These are phyloP conservation scores for Ariolimax columbianus DNA, from an alignment of 2,888 invertebrate species.

Conservation along the genomic window DNA sequence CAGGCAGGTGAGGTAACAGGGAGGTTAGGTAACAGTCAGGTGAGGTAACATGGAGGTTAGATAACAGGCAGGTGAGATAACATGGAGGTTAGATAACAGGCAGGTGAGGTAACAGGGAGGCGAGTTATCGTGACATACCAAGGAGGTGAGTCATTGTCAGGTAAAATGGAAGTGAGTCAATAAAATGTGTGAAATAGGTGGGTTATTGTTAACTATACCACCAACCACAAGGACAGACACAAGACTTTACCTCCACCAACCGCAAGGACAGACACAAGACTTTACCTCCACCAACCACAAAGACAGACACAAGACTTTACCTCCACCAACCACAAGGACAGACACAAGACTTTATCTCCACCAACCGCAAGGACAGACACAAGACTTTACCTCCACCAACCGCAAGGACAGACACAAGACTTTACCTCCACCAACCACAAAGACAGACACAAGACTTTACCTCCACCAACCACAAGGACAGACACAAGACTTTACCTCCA, in stretches of 20 bases:
- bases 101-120: no score
- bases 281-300: background rate
- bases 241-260: background rate
- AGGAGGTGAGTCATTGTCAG: no score
- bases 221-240: no score
- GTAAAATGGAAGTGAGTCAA: no score
- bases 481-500: background rate
- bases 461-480: background rate
- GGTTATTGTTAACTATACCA: no score
- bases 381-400: background rate
- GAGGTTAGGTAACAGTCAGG: no score
- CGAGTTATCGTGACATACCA: no score
- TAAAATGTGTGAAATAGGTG: no score
- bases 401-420: background rate
- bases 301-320: background rate
- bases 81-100: no score
- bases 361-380: background rate
- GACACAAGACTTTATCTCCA: background rate
- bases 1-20: no score
- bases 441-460: background rate
- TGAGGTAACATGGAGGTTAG: no score
- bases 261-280: background rate
- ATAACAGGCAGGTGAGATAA: no score
- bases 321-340: background rate
- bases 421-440: background rate